Evolutionary conservation across 2,797 vertebrate species (phyloP).

Genomic region (Notoglanidium macrostoma): DNA sequence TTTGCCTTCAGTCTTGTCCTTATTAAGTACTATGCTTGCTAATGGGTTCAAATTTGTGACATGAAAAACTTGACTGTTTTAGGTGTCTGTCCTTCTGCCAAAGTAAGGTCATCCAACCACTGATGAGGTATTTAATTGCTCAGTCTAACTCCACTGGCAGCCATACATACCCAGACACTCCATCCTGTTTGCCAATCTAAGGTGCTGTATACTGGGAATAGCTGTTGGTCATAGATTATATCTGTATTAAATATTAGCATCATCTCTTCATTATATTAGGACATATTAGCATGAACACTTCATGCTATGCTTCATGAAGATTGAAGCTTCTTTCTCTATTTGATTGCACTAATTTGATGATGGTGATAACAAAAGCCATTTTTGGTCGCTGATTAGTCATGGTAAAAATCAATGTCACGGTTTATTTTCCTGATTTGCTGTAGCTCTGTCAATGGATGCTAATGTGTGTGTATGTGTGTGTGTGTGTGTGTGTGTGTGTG

Average conservation of each 20-base stretch:
- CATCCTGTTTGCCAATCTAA: background rate
- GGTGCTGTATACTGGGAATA: background rate
- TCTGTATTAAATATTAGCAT: background rate
- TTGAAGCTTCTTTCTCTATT: background rate
- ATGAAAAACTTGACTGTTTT: background rate
- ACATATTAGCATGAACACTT: background rate
- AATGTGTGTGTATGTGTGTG: conserved; percentile 22
- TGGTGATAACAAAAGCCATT: conserved; percentile 30
- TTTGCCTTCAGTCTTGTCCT: background rate
- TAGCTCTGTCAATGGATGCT: conserved; percentile 23
- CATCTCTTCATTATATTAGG: too few species aligned
- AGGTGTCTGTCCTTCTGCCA: background rate
- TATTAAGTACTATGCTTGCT: background rate
- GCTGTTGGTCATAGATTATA: background rate
- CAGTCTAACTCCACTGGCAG: background rate
- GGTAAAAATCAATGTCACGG: conserved; percentile 52
- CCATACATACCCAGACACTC: background rate
- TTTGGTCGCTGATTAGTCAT: conserved; percentile 44
- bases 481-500: conserved; percentile 20
- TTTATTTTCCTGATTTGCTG: conserved; percentile 48
- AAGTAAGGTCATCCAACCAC: background rate
- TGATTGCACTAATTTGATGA: conserved; percentile 33
- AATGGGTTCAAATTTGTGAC: background rate
- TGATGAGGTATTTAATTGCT: background rate
- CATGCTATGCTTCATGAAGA: background rate